These are phyloP conservation scores for Drosophila vallismaia DNA, from an alignment of 2,888 invertebrate species.

Conservation along the genomic window DNA sequence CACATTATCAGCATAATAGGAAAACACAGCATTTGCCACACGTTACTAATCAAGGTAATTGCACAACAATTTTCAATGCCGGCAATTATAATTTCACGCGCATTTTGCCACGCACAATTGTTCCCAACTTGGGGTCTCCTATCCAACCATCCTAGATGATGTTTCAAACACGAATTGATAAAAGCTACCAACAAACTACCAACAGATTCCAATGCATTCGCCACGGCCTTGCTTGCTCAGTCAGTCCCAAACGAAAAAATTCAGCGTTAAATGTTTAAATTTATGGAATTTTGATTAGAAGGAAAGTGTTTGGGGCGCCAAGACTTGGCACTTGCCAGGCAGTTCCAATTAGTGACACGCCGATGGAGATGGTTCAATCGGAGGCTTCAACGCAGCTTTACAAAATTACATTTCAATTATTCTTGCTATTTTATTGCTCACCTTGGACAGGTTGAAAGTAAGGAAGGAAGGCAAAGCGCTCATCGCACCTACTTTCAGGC, in stretches of 20 bases:
- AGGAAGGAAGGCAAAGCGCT: slow-evolving; percentile 46
- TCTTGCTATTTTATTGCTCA: slow-evolving; percentile 67
- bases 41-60: slow-evolving; percentile 63
- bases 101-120: slow-evolving; percentile 48
- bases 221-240: slow-evolving; percentile 16
- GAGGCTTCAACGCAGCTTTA: slow-evolving; percentile 25
- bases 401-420: slow-evolving; percentile 76
- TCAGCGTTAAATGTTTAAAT: slow-evolving; percentile 52
- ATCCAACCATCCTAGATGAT: slow-evolving; percentile 5
- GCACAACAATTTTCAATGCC: slow-evolving; percentile 27
- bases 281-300: slow-evolving; percentile 70
- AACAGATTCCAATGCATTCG: slow-evolving; percentile 27
- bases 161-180: slow-evolving; percentile 21
- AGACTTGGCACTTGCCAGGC: slow-evolving; percentile 25
- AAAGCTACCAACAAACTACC: slow-evolving; percentile 27
- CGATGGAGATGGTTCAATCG: slow-evolving; percentile 58
- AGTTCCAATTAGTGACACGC: slow-evolving; percentile 51
- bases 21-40: slow-evolving; percentile 23
- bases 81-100: slow-evolving; percentile 57
- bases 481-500: slow-evolving; percentile 76
- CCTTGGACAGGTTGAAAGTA: slow-evolving; percentile 17
- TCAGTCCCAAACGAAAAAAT: slow-evolving; percentile 23
- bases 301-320: slow-evolving; percentile 34
- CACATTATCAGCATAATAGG: slow-evolving; percentile 40
- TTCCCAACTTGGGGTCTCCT: slow-evolving; percentile 12